Base-by-base conservation (phyloP, 2,797 vertebrate species). In the Peromyscus eremicus region DNA sequence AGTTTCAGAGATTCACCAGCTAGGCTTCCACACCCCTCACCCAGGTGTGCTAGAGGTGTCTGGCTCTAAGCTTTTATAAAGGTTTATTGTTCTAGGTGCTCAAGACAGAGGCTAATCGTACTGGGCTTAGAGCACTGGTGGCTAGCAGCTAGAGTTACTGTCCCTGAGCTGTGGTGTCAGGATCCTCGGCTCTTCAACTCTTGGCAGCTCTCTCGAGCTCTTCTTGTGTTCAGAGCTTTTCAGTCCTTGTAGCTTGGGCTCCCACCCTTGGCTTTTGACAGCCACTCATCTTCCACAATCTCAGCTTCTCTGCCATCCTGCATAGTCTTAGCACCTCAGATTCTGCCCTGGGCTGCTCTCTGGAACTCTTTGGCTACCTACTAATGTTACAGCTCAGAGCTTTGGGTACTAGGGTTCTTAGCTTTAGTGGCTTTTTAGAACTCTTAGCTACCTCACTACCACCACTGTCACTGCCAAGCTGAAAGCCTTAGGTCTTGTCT, bases 231-330 rank as follows among this genome's bases (percentile, higher is more conserved):
- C 77, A 57, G 49, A 71, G 49, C 60, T 71, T 71, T 68, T 70
- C 77, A 43, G 60, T 43, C 37, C 46, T 82, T 52, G 46, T 71
- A 71, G 64, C 52, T 55, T 71, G 27, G 77, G 17, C 64, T 82
- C 46, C 66, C 49, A 43, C 64, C 23, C 49, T 34, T 23, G 52
- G 27, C 49, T 82, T 66, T 91, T 82, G 64, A 82, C 89, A 90
- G 49, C 77, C 89, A 43, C 89, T 91, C 64, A 57, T 71, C 64
- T 57, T 43, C 64, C 3, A 6, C 66, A 91, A 21, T 37, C 46
- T 70, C 77, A 82, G 49, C 68, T 71, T 91, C 89, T 91, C 64
- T 71, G 64, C 49, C 89, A 91, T n/a, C 49, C 27, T 81, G 81
- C 64, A 34, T 57, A 43, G 77, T 91, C 89, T 80, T 91, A 91